Evolutionary conservation across 2,113 vertebrate species (phyloP), one percentile per base, ranked within the genome.

Genomic region (Albula glossodonta): DNA sequence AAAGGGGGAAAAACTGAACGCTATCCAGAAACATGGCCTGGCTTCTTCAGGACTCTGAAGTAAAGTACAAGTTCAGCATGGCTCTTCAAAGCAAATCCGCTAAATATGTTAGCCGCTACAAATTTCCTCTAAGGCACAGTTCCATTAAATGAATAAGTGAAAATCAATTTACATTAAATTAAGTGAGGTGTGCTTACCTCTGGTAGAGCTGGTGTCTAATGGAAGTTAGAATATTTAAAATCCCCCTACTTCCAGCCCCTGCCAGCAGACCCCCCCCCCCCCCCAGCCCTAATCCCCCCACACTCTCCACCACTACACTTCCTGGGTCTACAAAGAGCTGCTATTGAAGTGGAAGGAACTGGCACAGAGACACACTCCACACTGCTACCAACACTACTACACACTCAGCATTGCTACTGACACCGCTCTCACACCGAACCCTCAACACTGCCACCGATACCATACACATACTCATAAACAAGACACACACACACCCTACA

Each of bases 281-380:
- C 87, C n/a, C 22, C 15, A 84, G 50, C 70, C 12, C 17, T 53
- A n/a, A 87, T 81, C 87, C 87, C 90, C 85, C 88, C 88, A 84
- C 79, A 56, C 84, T 53, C 83, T 87, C 89, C 88, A 89, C 86
- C 87, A 84, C 88, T 86, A 51, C 79, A 91, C 90, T 94, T 94
- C 92, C 93, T 95, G 91, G 90, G 89, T 91, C 91, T 92, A 94
- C 93, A 94, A 94, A 93, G 92, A 94, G 88, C 56, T 89, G 89
- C 90, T 94, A 92, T 94, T 94, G 90, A 89, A 85, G 86, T 85
- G 81, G 80, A 78, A 1, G n/a, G 22, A 80, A 83, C 57, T 91
- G 91, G 91, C 90, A 51, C 2, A 17, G 83, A 25, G 88, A 77
- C 83, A 52, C 77, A 70, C n/a, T 48, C 79, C 6, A 56, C 53